Evolutionary conservation across 2,888 invertebrate genomes (phyloP).

Genomic region (Eupithecia tripunctaria): DNA sequence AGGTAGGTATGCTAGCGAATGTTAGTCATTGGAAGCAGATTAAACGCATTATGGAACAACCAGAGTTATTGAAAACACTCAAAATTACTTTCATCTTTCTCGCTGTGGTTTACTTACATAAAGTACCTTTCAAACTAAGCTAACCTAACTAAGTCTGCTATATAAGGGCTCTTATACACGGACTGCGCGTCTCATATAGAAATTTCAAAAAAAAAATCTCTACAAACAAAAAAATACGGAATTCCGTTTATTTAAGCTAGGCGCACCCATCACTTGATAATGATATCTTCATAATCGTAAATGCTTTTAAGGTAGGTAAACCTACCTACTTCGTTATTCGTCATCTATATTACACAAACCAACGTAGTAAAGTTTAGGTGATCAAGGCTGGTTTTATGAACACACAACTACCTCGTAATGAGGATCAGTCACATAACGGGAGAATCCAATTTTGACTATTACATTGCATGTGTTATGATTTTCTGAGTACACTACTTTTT

Average conservation of each 20-base stretch:
- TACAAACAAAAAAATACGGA: background rate
- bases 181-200: no score
- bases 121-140: background rate
- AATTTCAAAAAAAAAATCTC: no score
- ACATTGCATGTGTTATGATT: no score
- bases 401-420: background rate
- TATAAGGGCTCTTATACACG: no score
- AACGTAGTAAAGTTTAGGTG: background rate
- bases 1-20: background rate
- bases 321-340: no score
- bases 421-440: no score
- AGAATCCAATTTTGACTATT: no score
- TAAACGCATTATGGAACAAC: no score
- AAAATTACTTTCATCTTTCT: background rate
- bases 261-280: slow-evolving; percentile 62
- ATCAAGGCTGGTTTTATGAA: background rate
- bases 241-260: slow-evolving; percentile 16
- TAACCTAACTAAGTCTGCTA: background rate
- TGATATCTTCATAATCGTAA: slow-evolving; percentile 44
- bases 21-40: background rate
- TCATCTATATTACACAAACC: slow-evolving; percentile 55
- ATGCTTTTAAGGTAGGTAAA: no score
- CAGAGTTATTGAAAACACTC: background rate
- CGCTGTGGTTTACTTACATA: background rate
- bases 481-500: no score